These are phyloP conservation scores for Cyprinodon diabolis DNA, from an alignment of 2,797 vertebrate genomes.

Conservation along the genomic window DNA sequence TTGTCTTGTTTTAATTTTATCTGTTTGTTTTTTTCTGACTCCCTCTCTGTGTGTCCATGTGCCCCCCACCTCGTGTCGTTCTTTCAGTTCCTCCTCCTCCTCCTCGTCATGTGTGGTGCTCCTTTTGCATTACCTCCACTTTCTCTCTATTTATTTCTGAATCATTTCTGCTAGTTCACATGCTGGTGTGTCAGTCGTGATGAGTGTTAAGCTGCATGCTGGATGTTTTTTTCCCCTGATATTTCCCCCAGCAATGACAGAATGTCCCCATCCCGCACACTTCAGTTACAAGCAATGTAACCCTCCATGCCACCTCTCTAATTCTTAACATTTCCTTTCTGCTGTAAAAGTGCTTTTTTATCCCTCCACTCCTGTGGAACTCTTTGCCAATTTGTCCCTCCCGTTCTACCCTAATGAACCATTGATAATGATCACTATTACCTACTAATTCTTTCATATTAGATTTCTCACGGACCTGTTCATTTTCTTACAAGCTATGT, in stretches of 20 bases:
- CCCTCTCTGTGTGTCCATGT: conserved; percentile 54
- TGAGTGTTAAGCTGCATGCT: conserved; percentile 94
- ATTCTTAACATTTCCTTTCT: conserved; percentile 90
- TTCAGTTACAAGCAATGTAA: conserved; percentile 89
- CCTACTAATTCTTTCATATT: conserved; percentile 82
- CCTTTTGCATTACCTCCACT: conserved; percentile 87
- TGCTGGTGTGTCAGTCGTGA: conserved; percentile 88
- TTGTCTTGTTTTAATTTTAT: conserved; percentile 64
- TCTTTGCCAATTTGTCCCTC: conserved; percentile 95
- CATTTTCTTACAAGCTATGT: conserved; percentile 99
- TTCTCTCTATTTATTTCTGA: conserved; percentile 85
- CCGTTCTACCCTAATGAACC: conserved; percentile 88
- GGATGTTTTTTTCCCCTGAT: conserved; percentile 82
- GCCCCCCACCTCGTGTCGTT: conserved; percentile 46
- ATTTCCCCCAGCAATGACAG: conserved; percentile 86
- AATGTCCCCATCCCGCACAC: conserved; percentile 92
- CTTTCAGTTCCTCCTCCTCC: conserved; percentile 37
- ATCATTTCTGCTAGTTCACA: conserved; percentile 85
- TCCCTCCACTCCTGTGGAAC: conserved; percentile 90
- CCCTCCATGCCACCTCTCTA: conserved; percentile 93
- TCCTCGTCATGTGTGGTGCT: conserved; percentile 78
- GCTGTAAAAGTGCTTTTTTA: conserved; percentile 87
- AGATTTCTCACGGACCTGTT: conserved; percentile 93
- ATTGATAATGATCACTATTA: conserved; percentile 69
- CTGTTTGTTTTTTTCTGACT: conserved; percentile 55